A percentile compares a stretch with the other conserved stretches of the same genome.
Conservation (phyloP, 2,797 vertebrate genomes). For the Eupleurogrammus muticus region DNA sequence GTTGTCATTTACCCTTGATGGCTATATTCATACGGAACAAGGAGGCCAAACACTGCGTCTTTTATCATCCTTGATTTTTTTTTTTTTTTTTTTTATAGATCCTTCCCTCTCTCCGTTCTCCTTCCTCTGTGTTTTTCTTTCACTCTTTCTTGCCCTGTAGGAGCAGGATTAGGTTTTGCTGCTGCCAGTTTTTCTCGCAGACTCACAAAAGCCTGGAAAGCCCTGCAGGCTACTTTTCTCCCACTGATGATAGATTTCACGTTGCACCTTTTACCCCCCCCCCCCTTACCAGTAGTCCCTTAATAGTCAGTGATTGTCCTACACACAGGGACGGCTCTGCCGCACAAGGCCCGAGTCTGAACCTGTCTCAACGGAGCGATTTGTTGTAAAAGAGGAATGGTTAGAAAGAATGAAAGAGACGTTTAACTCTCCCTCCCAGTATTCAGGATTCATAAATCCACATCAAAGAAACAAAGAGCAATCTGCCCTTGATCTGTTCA, state of each 20-base stretch:
- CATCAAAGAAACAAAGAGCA: conserved; percentile 65
- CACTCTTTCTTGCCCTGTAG: conserved; percentile 56
- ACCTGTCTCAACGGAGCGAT: conserved; percentile 60
- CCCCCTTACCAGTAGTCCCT: conserved; percentile 15
- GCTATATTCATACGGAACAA: neutral
- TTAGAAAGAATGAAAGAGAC: conserved; percentile 45
- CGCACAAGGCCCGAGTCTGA: conserved; percentile 57
- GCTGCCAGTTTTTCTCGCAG: conserved; percentile 57
- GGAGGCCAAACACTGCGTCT: neutral
- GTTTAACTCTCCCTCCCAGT: conserved; percentile 48
- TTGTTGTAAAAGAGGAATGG: conserved; percentile 44
- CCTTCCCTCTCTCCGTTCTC: conserved; percentile 29
- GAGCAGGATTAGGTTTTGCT: conserved; percentile 68
- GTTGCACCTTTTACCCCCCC: conserved; percentile 44
- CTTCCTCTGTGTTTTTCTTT: conserved; percentile 27
- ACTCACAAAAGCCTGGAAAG: conserved; percentile 65
- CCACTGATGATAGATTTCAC: conserved; percentile 64
- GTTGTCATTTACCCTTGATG: neutral
- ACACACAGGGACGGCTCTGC: conserved; percentile 39
- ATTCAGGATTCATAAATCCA: conserved; percentile 61
- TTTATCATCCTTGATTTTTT: conserved; percentile 31
- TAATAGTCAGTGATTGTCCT: conserved; percentile 49
- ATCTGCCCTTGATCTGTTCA: conserved; percentile 58
- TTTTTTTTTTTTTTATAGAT: too few relatives aligned
- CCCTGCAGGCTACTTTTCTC: conserved; percentile 65